Evolutionary conservation across 2,797 vertebrate genomes (phyloP).

Genomic region (Chloroceryle inda): DNA sequence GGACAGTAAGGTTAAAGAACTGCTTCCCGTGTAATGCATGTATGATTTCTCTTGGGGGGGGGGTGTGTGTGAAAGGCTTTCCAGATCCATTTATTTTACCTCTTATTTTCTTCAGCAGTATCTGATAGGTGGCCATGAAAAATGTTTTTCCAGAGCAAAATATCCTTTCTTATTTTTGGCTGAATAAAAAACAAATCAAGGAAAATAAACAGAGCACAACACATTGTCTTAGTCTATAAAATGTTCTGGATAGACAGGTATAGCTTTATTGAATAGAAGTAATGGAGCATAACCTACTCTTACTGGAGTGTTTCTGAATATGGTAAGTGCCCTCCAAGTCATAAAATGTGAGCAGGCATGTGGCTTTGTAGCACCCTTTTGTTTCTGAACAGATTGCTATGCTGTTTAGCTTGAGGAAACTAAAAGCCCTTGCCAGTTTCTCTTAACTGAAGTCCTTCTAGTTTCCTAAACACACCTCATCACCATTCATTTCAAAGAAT

Average conservation of each 20-base stretch:
- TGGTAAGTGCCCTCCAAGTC: neutral
- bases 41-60: too few species aligned
- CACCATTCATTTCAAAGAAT: neutral
- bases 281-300: neutral
- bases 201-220: neutral
- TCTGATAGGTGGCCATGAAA: neutral
- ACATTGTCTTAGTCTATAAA: fast-evolving
- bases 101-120: neutral
- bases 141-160: neutral
- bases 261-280: neutral
- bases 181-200: neutral
- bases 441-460: neutral
- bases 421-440: neutral
- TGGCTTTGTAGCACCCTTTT: neutral
- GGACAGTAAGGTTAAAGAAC: neutral
- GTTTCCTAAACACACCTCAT: neutral
- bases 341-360: neutral
- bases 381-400: neutral
- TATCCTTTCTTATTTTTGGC: neutral
- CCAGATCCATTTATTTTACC: neutral
- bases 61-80: fast-evolving
- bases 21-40: neutral
- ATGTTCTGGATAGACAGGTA: neutral
- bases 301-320: neutral
- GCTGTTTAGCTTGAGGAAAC: neutral